These are phyloP conservation scores for Parazoanthus swiftii DNA, from an alignment of 92 coral and sea anemone species.

Conservation along the genomic window DNA sequence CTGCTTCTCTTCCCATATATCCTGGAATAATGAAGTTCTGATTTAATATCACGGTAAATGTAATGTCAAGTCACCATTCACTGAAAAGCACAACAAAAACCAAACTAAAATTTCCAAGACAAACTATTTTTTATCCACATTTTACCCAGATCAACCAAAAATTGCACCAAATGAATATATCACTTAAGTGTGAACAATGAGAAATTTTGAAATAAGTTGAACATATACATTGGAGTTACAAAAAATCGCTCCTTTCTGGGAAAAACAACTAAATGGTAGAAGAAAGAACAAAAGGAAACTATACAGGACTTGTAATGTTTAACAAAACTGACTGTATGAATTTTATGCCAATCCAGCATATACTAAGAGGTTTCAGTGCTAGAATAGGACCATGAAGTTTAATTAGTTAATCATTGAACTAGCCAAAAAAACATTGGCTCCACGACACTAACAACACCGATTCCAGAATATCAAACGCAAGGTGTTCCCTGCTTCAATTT, in stretches of 20 bases:
- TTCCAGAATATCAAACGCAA: background rate
- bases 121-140: background rate
- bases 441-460: background rate
- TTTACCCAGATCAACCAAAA: too few species aligned
- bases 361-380: background rate
- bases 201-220: too few species aligned
- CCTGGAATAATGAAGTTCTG: conserved; percentile 53
- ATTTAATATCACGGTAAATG: background rate
- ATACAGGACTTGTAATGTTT: background rate
- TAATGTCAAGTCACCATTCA: background rate
- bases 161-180: too few species aligned
- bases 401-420: background rate
- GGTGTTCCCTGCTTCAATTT: background rate
- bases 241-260: background rate
- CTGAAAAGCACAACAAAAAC: background rate
- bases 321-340: background rate
- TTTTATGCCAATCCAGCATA: background rate
- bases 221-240: background rate
- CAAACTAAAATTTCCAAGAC: background rate
- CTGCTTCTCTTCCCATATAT: conserved; percentile 96
- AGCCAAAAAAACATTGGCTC: background rate
- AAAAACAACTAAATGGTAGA: too few species aligned
- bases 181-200: background rate
- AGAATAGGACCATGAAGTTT: too few species aligned
- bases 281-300: too few species aligned